These are phyloP conservation scores for Sepiola atlantica DNA, from an alignment of 2,888 invertebrate species.

Conservation along the genomic window DNA sequence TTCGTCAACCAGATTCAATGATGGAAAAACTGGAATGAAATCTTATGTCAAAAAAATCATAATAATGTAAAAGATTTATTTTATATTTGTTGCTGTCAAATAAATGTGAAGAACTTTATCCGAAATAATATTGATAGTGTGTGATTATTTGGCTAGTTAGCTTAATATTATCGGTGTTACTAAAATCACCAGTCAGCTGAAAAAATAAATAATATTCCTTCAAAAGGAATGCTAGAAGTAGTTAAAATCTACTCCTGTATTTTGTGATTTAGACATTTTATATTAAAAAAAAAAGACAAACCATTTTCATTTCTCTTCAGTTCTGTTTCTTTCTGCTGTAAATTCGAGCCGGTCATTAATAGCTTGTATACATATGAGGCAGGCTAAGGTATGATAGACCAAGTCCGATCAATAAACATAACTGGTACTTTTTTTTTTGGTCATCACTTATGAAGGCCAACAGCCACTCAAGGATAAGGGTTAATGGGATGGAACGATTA, in stretches of 20 bases:
- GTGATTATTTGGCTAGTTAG: neutral
- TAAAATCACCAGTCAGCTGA: neutral
- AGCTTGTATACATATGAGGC: neutral
- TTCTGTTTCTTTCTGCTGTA: neutral
- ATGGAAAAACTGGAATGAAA: too few relatives aligned
- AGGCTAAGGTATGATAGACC: neutral
- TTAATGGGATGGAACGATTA: too few relatives aligned
- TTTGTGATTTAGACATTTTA: neutral
- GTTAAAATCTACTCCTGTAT: slow-evolving; percentile 14
- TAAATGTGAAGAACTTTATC: neutral
- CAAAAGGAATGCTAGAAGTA: neutral
- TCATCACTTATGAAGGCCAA: too few relatives aligned
- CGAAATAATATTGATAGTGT: neutral
- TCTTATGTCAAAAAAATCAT: neutral
- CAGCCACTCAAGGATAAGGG: too few relatives aligned
- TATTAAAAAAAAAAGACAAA: neutral
- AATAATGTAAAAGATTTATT: neutral
- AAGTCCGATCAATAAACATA: too few relatives aligned
- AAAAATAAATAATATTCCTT: neutral
- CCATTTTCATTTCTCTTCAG: neutral
- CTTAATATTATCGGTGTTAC: neutral
- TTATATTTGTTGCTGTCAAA: neutral
- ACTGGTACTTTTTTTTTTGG: too few relatives aligned
- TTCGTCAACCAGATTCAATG: too few relatives aligned
- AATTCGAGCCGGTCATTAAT: too few relatives aligned